Evolutionary conservation across 2,888 invertebrate genomes (phyloP).

Genomic region (Perdita meconis): DNA sequence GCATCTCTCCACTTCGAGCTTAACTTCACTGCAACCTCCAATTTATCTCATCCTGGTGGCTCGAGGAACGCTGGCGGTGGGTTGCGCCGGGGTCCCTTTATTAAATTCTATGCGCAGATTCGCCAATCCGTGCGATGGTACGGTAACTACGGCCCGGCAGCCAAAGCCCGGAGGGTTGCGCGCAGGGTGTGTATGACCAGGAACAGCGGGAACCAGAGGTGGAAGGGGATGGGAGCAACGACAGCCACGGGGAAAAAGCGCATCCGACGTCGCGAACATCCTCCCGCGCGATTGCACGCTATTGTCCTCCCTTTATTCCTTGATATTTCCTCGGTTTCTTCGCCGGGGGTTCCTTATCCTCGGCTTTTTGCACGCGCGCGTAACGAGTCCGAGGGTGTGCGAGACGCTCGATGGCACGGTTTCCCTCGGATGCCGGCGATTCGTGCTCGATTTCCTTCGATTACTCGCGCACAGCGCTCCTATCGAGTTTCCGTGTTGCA

Average conservation of each 20-base stretch:
- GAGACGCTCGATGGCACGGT: slow-evolving; percentile 12
- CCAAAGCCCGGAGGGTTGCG: slow-evolving; percentile 4
- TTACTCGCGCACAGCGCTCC: slow-evolving; percentile 11
- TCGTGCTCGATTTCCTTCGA: slow-evolving; percentile 15
- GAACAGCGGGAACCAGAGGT: not conserved
- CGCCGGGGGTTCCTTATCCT: not conserved
- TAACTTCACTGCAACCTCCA: slow-evolving; percentile 27
- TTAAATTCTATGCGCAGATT: slow-evolving; percentile 56
- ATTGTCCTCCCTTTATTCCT: slow-evolving; percentile 50
- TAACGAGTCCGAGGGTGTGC: slow-evolving; percentile 47
- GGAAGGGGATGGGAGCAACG: not conserved
- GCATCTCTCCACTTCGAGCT: slow-evolving; percentile 13
- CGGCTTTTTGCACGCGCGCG: slow-evolving; percentile 23
- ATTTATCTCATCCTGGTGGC: slow-evolving; percentile 38
- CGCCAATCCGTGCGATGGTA: slow-evolving; percentile 38
- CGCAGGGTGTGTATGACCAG: slow-evolving; percentile 9
- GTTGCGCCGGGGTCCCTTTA: slow-evolving; percentile 40
- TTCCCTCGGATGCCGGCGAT: slow-evolving; percentile 5
- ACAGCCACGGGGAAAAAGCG: slow-evolving; percentile 39
- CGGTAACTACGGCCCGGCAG: slow-evolving; percentile 31
- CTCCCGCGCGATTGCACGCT: slow-evolving; percentile 45
- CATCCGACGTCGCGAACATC: slow-evolving; percentile 45
- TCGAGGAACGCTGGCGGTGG: slow-evolving; percentile 11
- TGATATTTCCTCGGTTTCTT: slow-evolving; percentile 41
- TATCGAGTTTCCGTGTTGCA: slow-evolving; percentile 4